These are phyloP conservation scores for Passerculus sandwichensis DNA, from an alignment of 2,797 vertebrate genomes.

Conservation along the genomic window DNA sequence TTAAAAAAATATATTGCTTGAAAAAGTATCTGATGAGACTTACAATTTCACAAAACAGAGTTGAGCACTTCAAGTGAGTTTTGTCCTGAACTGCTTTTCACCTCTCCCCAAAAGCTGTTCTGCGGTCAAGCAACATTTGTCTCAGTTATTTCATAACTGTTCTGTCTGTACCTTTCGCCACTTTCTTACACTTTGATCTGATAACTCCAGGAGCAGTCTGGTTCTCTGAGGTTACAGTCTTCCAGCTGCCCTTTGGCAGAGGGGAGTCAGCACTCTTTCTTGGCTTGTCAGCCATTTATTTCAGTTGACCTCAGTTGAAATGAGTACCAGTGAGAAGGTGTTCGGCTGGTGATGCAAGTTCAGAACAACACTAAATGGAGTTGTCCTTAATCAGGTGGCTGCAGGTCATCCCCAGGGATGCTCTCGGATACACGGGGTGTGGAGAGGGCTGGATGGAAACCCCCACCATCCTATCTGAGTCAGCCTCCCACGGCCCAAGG, in stretches of 20 bases:
- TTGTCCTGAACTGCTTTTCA: slow-evolving; percentile 1
- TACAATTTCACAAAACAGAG: background rate
- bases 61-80: background rate
- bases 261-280: background rate
- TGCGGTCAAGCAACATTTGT: background rate
- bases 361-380: background rate
- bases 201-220: slow-evolving; percentile 22
- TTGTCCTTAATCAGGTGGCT: background rate
- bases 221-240: slow-evolving; percentile 5
- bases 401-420: background rate
- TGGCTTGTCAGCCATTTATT: background rate
- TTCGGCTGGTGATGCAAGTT: background rate
- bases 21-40: background rate
- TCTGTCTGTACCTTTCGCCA: background rate
- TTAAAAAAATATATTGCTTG: background rate
- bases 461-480: background rate
- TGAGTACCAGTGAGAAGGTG: background rate
- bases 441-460: background rate
- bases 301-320: background rate
- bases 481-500: fast-evolving
- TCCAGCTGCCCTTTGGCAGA: background rate
- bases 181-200: background rate
- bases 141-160: slow-evolving; percentile 12
- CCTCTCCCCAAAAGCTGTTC: background rate
- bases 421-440: fast-evolving